Percentiles rank a stretch among this genome's conserved stretches.
Evolutionary conservation across 1,140 invertebrate species (phyloP).

Genomic region (Apis cerana): DNA sequence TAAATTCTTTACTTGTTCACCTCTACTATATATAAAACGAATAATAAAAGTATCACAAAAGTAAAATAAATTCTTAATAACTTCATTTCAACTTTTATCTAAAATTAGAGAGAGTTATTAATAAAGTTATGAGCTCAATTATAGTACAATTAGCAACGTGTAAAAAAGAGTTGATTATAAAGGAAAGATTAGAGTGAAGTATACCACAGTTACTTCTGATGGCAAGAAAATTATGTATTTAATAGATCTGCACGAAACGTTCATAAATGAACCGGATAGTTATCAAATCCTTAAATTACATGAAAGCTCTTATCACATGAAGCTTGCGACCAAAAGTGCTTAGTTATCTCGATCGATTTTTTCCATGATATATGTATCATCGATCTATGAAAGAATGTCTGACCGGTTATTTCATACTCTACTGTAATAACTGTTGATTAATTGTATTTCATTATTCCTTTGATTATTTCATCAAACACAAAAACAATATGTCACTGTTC

Average conservation of each 20-base stretch:
- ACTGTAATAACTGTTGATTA: background rate
- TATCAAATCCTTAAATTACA: conserved; percentile 21
- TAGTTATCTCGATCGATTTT: conserved; percentile 4
- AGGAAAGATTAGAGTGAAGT: background rate
- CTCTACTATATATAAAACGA: background rate
- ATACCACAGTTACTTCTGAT: background rate
- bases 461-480: too few relatives aligned
- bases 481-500: too few relatives aligned
- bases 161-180: background rate
- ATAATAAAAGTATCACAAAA: too few relatives aligned
- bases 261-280: conserved; percentile 5
- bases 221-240: conserved; percentile 9
- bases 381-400: background rate
- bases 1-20: background rate
- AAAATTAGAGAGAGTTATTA: background rate
- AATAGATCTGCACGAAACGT: background rate
- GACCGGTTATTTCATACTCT: background rate
- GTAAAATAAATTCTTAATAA: too few relatives aligned
- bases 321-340: background rate
- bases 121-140: background rate
- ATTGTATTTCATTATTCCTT: background rate
- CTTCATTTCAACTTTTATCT: background rate
- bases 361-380: background rate
- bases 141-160: background rate
- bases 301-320: background rate